phyloP scores from a whole-genome alignment of 2,797 vertebrate genomes.

The Oreochromis grahami region DNA sequence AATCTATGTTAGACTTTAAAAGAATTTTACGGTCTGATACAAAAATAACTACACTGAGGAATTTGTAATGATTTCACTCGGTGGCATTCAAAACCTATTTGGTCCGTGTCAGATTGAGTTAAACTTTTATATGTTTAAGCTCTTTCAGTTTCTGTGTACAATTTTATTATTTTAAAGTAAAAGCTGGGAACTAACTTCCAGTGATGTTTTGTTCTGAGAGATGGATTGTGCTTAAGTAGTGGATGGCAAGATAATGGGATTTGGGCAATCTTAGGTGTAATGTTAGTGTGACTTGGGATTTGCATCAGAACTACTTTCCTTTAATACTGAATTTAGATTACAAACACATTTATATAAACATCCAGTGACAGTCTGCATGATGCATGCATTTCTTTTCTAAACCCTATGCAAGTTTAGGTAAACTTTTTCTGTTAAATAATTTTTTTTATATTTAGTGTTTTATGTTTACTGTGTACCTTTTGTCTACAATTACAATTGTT shows the following conservation, averaged over 20 bases:
- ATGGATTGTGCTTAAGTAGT: neutral
- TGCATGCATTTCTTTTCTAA: neutral
- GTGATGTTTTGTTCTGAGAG: neutral
- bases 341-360: neutral
- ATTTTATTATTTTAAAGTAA: neutral
- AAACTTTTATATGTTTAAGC: neutral
- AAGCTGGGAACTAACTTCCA: neutral
- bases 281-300: neutral
- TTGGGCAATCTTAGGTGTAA: neutral
- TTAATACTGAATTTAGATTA: neutral
- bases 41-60: neutral
- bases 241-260: neutral
- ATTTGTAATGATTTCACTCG: neutral
- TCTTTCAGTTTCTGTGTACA: neutral
- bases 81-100: neutral
- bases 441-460: neutral
- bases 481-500: neutral
- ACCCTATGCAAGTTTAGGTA: neutral
- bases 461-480: neutral
- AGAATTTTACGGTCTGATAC: fast-evolving
- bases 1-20: neutral
- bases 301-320: neutral
- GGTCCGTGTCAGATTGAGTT: neutral
- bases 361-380: neutral
- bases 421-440: neutral